Conservation (phyloP, 2,888 invertebrate species). For the Xylocampa areola region DNA sequence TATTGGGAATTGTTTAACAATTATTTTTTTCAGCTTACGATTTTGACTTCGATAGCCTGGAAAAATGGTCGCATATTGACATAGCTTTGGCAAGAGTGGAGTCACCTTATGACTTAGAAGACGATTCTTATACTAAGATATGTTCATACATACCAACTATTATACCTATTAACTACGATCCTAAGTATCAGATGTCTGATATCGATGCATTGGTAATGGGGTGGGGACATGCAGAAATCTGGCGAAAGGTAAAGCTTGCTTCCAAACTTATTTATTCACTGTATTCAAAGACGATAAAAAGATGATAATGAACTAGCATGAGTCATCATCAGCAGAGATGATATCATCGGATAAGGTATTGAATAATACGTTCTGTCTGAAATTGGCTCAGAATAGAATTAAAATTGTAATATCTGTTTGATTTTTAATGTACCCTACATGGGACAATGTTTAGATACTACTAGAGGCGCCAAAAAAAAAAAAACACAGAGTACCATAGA, state of each 20-base stretch:
- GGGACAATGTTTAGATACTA: no score
- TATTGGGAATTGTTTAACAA: background rate
- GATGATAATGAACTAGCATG: no score
- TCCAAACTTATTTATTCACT: no score
- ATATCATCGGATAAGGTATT: no score
- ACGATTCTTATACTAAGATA: slow-evolving; percentile 16
- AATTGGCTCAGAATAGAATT: no score
- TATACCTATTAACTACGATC: slow-evolving; percentile 63
- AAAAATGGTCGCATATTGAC: slow-evolving; percentile 69
- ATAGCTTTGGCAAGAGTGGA: slow-evolving; percentile 72
- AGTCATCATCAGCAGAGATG: no score
- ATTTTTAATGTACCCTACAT: no score
- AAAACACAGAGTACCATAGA: no score
- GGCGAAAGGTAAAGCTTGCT: slow-evolving; percentile 57
- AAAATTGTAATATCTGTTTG: no score
- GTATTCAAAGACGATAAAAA: no score
- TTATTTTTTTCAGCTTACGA: slow-evolving; percentile 50
- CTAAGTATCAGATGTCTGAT: slow-evolving; percentile 52
- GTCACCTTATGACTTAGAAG: slow-evolving; percentile 58
- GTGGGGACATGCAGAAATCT: slow-evolving; percentile 63
- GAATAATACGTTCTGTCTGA: no score
- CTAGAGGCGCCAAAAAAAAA: no score
- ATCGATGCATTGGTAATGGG: slow-evolving; percentile 61
- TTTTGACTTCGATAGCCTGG: slow-evolving; percentile 58
- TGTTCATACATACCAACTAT: slow-evolving; percentile 64